phyloP scores from a whole-genome alignment of 2,888 invertebrate genomes.

The Drosophila suboccidentalis region DNA sequence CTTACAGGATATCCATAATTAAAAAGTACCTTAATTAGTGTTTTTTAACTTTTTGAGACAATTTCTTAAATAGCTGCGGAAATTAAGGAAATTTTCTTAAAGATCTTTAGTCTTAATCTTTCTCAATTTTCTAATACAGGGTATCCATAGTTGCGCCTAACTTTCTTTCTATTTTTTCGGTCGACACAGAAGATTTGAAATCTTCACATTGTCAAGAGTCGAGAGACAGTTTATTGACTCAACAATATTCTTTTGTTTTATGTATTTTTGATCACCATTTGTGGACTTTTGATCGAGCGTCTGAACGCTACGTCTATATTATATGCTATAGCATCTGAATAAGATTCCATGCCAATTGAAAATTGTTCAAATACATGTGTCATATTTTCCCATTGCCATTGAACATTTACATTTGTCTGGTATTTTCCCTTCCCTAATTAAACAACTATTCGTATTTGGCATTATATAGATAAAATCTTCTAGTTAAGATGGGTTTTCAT shows the following conservation, averaged over 20 bases:
- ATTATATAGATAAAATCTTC: not conserved
- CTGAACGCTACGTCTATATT: conserved; percentile 1
- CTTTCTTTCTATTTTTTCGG: not conserved
- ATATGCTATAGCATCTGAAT: not conserved
- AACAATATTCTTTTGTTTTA: conserved; percentile 56
- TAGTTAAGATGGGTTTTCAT: not conserved
- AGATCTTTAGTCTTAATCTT: not conserved
- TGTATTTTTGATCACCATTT: conserved; percentile 59
- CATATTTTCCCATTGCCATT: conserved; percentile 26
- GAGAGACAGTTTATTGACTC: conserved; percentile 64
- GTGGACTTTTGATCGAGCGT: conserved; percentile 48
- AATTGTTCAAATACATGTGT: conserved; percentile 6
- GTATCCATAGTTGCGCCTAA: conserved; percentile 13
- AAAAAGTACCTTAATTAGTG: too few relatives aligned
- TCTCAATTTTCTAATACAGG: not conserved
- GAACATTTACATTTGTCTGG: not conserved
- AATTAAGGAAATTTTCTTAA: not conserved
- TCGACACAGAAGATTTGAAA: conserved; percentile 33
- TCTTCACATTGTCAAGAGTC: conserved; percentile 48
- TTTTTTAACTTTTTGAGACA: too few relatives aligned
- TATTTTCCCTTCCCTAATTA: conserved; percentile 9
- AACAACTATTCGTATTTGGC: not conserved
- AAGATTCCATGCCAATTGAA: conserved; percentile 3
- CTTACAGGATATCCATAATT: conserved; percentile 1
- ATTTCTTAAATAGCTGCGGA: too few relatives aligned